Base-by-base conservation (phyloP, 30 jellyfish, hydroid and myxozoan species). In the Mastigias papua region DNA sequence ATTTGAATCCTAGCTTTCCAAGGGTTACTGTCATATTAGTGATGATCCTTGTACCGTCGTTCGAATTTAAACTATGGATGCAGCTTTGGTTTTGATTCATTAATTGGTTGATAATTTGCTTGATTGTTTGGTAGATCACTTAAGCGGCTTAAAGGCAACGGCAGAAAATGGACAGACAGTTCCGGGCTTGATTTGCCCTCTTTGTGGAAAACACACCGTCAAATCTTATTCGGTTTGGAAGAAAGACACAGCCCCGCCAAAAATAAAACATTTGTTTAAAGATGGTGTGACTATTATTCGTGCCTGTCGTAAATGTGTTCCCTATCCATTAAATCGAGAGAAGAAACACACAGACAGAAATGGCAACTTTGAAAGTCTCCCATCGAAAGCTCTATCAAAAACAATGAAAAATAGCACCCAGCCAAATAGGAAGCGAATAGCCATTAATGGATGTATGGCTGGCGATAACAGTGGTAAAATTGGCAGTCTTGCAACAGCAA, bases 251-350 rank as follows among this genome's bases (percentile, higher is more conserved):
- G 95, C 95, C 0, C 95, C 95, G 34, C 64, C 67, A n/a, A 73
- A 61, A 65, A 73, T 86, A 23, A 16, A 26, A 71, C 77, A 64
- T 34, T 37, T 86, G 71, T 86, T 86, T 26, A 86, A 74, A 62
- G 89, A 76, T 48, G 95, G 89, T 21, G 86, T 86, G 25, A 58
- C 89, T 0, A 30, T 74, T 23, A 74, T 86, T n/a, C 82, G 95
- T 0, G 95, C 95, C 0, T 86, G 95, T 35, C 83, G 95, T n/a
- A 62, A 66, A 69, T 86, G 95, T 50, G 95, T 86, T 33, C 95
- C 95, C 2, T 86, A 86, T 63, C 95, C 93, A 3, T 26, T 84
- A 29, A 51, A 32, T 34, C 84, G 92, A 10, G 86, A 84, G 33
- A 57, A 69, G 73, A 64, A 72, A 64, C 69, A 84, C 17, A 25